These are phyloP conservation scores for Scaptomyza cyrtandrae DNA, from an alignment of 2,888 invertebrate species.

Conservation along the genomic window DNA sequence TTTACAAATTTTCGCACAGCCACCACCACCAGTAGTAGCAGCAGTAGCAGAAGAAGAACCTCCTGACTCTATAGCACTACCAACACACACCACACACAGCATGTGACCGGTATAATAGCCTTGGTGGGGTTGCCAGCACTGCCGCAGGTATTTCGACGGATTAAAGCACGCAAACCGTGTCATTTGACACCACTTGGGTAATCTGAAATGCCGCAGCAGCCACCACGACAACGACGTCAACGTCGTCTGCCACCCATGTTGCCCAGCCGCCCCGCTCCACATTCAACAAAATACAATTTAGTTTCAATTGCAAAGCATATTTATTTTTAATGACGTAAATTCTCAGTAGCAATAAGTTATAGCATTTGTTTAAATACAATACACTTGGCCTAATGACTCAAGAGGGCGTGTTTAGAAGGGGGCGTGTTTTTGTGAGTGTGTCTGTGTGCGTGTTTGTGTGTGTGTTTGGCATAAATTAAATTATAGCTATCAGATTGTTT, in stretches of 20 bases:
- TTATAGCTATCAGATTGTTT: slow-evolving; percentile 19
- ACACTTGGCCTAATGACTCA: slow-evolving; percentile 31
- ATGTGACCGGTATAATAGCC: slow-evolving; percentile 78
- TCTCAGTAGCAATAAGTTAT: slow-evolving; percentile 68
- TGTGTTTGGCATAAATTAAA: slow-evolving; percentile 10
- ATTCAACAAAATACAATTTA: slow-evolving; percentile 37
- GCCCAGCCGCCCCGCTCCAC: slow-evolving; percentile 11
- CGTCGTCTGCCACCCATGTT: slow-evolving; percentile 15
- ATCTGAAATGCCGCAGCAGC: slow-evolving; percentile 78
- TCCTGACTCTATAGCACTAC: slow-evolving; percentile 3
- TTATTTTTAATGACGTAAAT: slow-evolving; percentile 76
- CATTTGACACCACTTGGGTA: slow-evolving; percentile 82
- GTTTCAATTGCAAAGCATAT: slow-evolving; percentile 63
- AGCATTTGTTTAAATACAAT: slow-evolving; percentile 58
- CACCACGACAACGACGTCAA: slow-evolving; percentile 46
- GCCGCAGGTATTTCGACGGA: slow-evolving; percentile 80
- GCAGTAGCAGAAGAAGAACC: slow-evolving; percentile 5
- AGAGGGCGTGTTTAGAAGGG: slow-evolving; percentile 19
- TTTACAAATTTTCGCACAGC: slow-evolving; percentile 81
- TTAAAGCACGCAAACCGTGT: slow-evolving; percentile 81
- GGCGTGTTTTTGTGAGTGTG: slow-evolving; percentile 20
- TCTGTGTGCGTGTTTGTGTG: slow-evolving; percentile 9
- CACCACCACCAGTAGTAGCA: slow-evolving; percentile 32
- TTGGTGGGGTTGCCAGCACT: slow-evolving; percentile 54
- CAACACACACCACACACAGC: slow-evolving; percentile 49